Evolutionary conservation across 1,140 invertebrate genomes (phyloP).

Genomic region (Rhyzopertha dominica): DNA sequence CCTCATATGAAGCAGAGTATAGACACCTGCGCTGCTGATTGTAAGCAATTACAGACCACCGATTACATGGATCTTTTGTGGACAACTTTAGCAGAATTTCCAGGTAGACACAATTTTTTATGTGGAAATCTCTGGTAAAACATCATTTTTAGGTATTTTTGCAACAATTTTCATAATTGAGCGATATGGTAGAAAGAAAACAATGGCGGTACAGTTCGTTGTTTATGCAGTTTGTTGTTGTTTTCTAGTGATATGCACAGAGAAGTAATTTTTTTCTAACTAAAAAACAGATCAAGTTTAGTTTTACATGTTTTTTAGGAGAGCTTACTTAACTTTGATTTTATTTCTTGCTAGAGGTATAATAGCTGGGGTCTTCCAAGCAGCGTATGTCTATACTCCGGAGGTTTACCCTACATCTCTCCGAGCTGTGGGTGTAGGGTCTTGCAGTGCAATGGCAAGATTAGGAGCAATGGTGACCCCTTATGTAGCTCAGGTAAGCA

Average conservation of each 20-base stretch:
- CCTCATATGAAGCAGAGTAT: constrained; percentile 37
- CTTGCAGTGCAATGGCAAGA: constrained; percentile 84
- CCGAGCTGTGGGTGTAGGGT: constrained; percentile 80
- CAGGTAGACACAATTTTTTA: constrained; percentile 54
- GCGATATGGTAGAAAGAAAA: constrained; percentile 83
- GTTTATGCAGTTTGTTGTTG: constrained; percentile 79
- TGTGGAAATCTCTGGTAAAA: not conserved
- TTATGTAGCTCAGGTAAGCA: constrained; percentile 81
- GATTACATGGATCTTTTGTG: constrained; percentile 92
- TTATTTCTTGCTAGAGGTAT: constrained; percentile 87
- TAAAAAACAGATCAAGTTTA: constrained; percentile 1
- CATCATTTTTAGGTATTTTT: constrained; percentile 70
- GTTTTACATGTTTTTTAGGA: constrained; percentile 51
- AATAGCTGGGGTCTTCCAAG: constrained; percentile 91
- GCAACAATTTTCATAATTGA: constrained; percentile 90
- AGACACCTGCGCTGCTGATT: constrained; percentile 63
- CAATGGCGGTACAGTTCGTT: constrained; percentile 90
- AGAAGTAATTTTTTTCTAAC: constrained; percentile 57
- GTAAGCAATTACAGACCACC: constrained; percentile 69
- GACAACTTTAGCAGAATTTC: constrained; percentile 94
- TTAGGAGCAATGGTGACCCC: constrained; percentile 90
- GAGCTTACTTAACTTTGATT: constrained; percentile 74
- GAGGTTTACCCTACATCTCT: constrained; percentile 92
- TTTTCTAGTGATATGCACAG: constrained; percentile 70
- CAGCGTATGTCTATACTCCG: constrained; percentile 92